A percentile compares a stretch with the other conserved stretches of the same genome.
Evolutionary conservation across 2,113 vertebrate genomes (phyloP).

Genomic region (Zosterops pallidus): DNA sequence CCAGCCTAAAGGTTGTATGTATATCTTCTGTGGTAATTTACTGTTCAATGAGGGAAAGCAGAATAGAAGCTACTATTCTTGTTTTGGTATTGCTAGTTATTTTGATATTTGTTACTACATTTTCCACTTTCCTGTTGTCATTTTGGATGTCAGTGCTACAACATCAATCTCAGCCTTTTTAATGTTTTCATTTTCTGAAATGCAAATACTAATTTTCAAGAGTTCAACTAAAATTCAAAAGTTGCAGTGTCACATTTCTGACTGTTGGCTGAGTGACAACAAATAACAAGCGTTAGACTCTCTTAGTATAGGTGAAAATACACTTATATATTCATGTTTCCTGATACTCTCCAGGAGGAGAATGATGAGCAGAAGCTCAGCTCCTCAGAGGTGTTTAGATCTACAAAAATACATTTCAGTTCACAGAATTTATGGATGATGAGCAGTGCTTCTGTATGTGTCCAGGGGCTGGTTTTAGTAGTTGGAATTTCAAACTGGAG

Average conservation of each 20-base stretch:
- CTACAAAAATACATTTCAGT: background rate
- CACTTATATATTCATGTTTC: background rate
- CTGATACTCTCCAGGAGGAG: background rate
- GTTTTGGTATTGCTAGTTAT: background rate
- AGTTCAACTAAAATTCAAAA: background rate
- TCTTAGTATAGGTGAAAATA: background rate
- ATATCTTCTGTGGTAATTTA: background rate
- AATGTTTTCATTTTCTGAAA: slow-evolving; percentile 5
- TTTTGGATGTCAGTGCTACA: background rate
- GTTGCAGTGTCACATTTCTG: background rate
- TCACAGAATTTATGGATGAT: background rate
- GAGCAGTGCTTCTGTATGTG: background rate
- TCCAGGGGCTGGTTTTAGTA: background rate
- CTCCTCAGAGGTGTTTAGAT: background rate
- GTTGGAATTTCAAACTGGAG: background rate
- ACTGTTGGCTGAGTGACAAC: background rate
- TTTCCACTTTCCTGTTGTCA: background rate
- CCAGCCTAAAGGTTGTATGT: background rate
- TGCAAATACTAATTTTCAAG: background rate
- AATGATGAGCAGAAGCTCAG: background rate
- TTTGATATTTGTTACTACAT: background rate
- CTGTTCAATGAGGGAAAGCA: background rate
- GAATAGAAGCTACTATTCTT: background rate
- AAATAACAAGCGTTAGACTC: background rate
- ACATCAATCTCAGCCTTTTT: background rate